Conservation (phyloP, 2,113 vertebrate genomes). For the Myiozetetes cayanensis region DNA sequence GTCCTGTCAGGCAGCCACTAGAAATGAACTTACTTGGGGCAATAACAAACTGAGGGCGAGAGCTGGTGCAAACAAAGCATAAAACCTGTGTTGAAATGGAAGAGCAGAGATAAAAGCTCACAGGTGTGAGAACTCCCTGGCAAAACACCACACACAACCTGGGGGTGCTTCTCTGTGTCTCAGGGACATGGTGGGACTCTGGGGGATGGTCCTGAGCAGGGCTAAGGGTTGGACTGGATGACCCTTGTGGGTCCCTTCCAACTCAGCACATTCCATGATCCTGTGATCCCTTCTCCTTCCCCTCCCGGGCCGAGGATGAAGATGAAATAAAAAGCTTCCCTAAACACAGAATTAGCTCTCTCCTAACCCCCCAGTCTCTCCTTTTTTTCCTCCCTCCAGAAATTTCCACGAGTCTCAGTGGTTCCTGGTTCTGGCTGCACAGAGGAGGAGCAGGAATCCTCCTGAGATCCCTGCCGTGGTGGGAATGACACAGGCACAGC, state of each 20-base stretch:
- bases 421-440: neutral
- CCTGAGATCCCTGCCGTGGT: neutral
- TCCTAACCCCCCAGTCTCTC: neutral
- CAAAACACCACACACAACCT: neutral
- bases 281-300: neutral
- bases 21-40: neutral
- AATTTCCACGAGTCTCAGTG: neutral
- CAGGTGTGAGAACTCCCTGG: neutral
- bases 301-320: neutral
- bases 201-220: neutral
- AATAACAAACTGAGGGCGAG: neutral
- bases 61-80: neutral
- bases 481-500: neutral
- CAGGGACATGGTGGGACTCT: neutral
- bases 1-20: neutral
- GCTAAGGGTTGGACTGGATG: neutral
- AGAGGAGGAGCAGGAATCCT: neutral
- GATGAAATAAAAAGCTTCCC: neutral
- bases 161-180: fast-evolving
- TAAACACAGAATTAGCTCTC: neutral
- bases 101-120: neutral
- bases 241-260: neutral
- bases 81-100: neutral
- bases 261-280: neutral
- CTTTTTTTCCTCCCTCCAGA: neutral